Percentiles rank a stretch among this genome's conserved stretches.
Conservation (phyloP, 2,113 vertebrate genomes). For the Eubucco bourcierii region DNA sequence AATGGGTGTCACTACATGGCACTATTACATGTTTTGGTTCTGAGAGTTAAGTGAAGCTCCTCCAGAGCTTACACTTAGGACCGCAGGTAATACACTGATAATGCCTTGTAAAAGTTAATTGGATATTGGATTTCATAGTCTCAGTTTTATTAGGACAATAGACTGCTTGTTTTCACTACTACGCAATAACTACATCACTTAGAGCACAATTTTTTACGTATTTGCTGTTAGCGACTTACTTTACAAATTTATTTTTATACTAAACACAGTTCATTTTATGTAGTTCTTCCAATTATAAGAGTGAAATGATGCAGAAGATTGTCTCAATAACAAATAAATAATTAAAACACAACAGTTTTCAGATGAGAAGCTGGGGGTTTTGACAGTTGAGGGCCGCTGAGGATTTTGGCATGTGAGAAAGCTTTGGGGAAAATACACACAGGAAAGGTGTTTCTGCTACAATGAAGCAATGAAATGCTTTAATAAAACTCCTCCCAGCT, state of each 20-base stretch:
- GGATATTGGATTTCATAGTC: background rate
- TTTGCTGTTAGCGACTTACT: background rate
- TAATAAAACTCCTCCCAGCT: background rate
- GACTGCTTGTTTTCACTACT: background rate
- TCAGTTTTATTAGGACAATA: background rate
- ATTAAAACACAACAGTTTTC: background rate
- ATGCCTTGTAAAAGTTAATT: background rate
- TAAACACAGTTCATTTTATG: background rate
- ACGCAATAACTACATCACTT: rapidly evolving
- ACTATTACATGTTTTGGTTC: background rate
- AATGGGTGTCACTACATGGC: background rate
- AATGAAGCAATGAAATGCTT: background rate
- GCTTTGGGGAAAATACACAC: background rate
- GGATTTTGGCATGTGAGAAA: background rate
- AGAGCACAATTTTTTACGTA: rapidly evolving
- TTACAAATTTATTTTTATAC: background rate
- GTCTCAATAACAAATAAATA: background rate
- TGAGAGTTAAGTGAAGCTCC: background rate
- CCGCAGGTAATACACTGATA: background rate
- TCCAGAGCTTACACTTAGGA: background rate
- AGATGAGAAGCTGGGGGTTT: background rate
- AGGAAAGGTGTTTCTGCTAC: background rate
- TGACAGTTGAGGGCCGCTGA: background rate
- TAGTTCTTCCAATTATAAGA: background rate
- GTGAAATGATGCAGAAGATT: background rate